Percentiles rank a stretch among this genome's conserved stretches.
phyloP scores from a whole-genome alignment of 2,113 vertebrate genomes.

The Vombatus ursinus region DNA sequence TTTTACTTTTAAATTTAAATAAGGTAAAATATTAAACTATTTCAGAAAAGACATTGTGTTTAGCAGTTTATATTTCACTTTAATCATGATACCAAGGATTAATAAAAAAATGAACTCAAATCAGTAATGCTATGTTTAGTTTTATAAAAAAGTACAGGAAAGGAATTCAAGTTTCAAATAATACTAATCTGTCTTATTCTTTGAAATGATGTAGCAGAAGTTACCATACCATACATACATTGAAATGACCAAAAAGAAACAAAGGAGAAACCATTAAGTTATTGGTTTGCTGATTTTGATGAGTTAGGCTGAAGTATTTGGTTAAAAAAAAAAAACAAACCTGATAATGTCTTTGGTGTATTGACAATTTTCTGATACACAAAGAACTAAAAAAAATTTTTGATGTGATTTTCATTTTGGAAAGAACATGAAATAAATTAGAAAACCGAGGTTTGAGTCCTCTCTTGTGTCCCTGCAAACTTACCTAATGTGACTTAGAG shows the following conservation, averaged over 20 bases:
- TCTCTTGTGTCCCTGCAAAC: neutral
- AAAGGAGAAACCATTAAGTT: conserved; percentile 23
- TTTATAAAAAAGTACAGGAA: neutral
- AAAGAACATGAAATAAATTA: neutral
- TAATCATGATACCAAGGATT: neutral
- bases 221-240: conserved; percentile 12
- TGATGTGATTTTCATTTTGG: neutral
- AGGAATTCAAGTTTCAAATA: neutral
- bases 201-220: conserved; percentile 37
- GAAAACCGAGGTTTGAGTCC: neutral
- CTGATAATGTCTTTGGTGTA: conserved; percentile 19
- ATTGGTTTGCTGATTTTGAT: neutral
- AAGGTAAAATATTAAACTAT: conserved; percentile 29
- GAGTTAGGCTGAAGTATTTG: neutral
- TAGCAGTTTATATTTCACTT: conserved; percentile 1
- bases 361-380: conserved; percentile 29
- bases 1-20: conserved; percentile 36
- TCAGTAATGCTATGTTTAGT: neutral
- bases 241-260: conserved; percentile 15
- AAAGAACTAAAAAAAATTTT: neutral
- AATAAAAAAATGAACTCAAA: neutral
- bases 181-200: conserved; percentile 11
- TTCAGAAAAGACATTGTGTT: conserved; percentile 4
- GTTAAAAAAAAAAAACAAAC: conserved; percentile 38
- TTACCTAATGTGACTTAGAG: neutral